Base-by-base conservation (phyloP, 2,888 invertebrate species). In the Monochamus alternatus region DNA sequence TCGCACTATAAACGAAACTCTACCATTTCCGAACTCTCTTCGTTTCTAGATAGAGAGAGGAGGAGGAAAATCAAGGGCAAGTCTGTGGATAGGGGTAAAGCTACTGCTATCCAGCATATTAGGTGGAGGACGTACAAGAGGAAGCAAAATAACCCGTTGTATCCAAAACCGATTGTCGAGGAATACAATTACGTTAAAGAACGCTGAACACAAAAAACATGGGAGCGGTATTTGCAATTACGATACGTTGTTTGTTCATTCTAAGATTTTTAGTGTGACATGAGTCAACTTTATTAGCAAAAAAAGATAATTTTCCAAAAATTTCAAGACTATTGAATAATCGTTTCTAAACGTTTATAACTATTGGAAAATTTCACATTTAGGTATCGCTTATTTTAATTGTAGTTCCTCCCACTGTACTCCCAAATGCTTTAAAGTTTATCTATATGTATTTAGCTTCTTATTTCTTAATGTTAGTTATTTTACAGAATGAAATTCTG, bases 91-190 rank as follows among this genome's bases (percentile, higher is more conserved):
- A 60, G 58, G 5, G 75, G 78, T 10, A 43, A 66, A 10, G 71
- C 75, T 4, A 75, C 74, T 31, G 73, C 69, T 0, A 87, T 91
- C 22, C 84, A 87, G 68, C 87, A 90, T 5, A 88, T 90, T 30
- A 90, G 91, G 0, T 92, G 91, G 83, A 91, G 90, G 7, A 92
- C 92, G 0, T 92, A 92, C 84, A 91, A 90, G 7, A 87, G 90
- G 78, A 77, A 72, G 31, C 90, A 90, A 76, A 89, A 90, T 75
- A 91, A 91, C 84, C 91, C 91, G 0, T 86, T 92, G 4, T 91
- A 92, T 82, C 93, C 92, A 2, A 91, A 91, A 80, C 90, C 91
- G 1, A 92, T 92, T 52, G 91, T 92, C 0, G 92, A 92, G 83
- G 88, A 89, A 77, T 87, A 86, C 75, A 85, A 83, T 70, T 86